A percentile compares a stretch with the other conserved stretches of the same genome.
Evolutionary conservation across 2,113 vertebrate species (phyloP).

Genomic region (Lophochroa leadbeateri): DNA sequence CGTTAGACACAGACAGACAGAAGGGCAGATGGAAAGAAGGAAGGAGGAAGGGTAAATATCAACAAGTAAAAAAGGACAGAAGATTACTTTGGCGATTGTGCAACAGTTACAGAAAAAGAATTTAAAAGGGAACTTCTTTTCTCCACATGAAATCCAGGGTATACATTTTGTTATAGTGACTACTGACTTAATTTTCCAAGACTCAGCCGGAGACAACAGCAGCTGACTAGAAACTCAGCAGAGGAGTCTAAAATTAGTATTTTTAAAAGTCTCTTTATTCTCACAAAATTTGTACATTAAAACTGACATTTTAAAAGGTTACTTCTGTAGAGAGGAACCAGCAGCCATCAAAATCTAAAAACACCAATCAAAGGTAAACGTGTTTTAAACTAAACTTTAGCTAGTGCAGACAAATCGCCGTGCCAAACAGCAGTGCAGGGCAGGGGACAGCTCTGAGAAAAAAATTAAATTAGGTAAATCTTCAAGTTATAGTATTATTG

Average conservation of each 20-base stretch:
- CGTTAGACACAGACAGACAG: neutral
- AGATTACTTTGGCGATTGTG: conserved; percentile 19
- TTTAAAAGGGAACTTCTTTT: conserved; percentile 35
- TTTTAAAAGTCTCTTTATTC: conserved; percentile 56
- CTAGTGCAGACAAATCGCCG: neutral
- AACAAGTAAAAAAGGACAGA: conserved; percentile 48
- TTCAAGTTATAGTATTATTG: neutral
- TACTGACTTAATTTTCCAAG: conserved; percentile 59
- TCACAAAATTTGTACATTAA: conserved; percentile 74
- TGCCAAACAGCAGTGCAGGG: neutral
- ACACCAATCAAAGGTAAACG: conserved; percentile 51
- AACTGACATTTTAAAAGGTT: conserved; percentile 73
- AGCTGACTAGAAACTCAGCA: conserved; percentile 65
- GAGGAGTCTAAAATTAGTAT: conserved; percentile 66
- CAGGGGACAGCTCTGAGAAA: neutral
- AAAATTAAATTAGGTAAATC: neutral
- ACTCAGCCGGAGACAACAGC: conserved; percentile 61
- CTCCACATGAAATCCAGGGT: conserved; percentile 32
- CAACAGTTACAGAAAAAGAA: conserved; percentile 41
- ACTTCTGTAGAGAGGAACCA: conserved; percentile 58
- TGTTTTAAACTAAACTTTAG: conserved; percentile 1
- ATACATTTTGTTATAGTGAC: conserved; percentile 57
- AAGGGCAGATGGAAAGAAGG: conserved; percentile 17
- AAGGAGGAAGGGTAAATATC: conserved; percentile 41
- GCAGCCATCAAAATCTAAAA: conserved; percentile 57